phyloP scores from a whole-genome alignment of 92 coral and sea anemone genomes.

The Phenganax subtilis region DNA sequence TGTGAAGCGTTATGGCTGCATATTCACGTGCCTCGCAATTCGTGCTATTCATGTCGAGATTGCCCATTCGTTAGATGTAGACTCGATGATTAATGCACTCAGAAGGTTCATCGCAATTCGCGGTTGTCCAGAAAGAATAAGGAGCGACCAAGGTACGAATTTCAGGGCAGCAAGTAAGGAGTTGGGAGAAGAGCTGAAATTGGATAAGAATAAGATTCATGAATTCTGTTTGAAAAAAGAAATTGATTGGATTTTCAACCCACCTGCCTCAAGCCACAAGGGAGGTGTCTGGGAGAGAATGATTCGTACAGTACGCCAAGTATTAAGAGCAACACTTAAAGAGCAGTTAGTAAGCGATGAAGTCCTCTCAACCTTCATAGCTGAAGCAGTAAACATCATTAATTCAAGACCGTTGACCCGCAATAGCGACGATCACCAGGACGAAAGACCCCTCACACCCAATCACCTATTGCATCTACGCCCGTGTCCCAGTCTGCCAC shows the following conservation, averaged over 20 bases:
- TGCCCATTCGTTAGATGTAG: conserved; percentile 15
- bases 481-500: conserved; percentile 47
- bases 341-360: conserved; percentile 52
- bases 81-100: conserved; percentile 31
- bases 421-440: conserved; percentile 47
- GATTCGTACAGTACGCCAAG: conserved; percentile 36
- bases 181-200: neutral
- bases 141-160: conserved; percentile 28
- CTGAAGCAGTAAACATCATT: conserved; percentile 51
- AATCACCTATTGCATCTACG: conserved; percentile 59
- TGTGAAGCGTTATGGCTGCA: conserved; percentile 15
- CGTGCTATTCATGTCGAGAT: conserved; percentile 27
- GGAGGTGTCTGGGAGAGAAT: conserved; percentile 14
- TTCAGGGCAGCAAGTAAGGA: conserved; percentile 7
- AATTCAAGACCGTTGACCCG: conserved; percentile 52
- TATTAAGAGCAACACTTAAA: conserved; percentile 41
- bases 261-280: conserved; percentile 17
- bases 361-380: conserved; percentile 49
- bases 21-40: conserved; percentile 2
- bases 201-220: conserved; percentile 4
- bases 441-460: conserved; percentile 45
- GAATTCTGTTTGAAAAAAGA: conserved; percentile 7
- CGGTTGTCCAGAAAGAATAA: conserved; percentile 17
- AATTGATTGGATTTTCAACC: conserved; percentile 16
- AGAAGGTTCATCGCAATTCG: conserved; percentile 31